Percentiles rank a stretch among this genome's conserved stretches.
Evolutionary conservation across 2,888 invertebrate genomes (phyloP).

Genomic region (Teleiodes luculella): DNA sequence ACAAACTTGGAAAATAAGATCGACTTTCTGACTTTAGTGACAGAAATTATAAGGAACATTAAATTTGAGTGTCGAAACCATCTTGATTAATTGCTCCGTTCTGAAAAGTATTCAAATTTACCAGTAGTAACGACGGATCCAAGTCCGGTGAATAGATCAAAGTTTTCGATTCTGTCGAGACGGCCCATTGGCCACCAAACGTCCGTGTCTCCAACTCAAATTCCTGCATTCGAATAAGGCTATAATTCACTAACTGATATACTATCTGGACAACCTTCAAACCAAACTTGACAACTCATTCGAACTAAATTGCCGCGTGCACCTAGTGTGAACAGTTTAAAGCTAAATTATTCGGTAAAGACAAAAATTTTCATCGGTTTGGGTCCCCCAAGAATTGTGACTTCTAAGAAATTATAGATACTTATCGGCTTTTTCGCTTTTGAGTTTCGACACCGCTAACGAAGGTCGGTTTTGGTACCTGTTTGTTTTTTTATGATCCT

Average conservation of each 20-base stretch:
- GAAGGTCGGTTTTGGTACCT: slow-evolving; percentile 62
- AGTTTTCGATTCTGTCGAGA: slow-evolving; percentile 44
- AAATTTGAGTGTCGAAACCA: background rate
- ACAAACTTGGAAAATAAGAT: background rate
- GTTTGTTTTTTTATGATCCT: slow-evolving; percentile 60
- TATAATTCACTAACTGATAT: slow-evolving; percentile 51
- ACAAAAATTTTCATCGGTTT: slow-evolving; percentile 55
- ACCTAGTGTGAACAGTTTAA: slow-evolving; percentile 66
- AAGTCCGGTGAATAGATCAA: slow-evolving; percentile 23
- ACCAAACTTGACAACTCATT: slow-evolving; percentile 66
- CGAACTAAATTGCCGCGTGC: slow-evolving; percentile 42
- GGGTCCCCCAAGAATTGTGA: slow-evolving; percentile 44
- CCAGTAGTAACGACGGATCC: slow-evolving; percentile 30
- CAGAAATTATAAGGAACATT: slow-evolving; percentile 3
- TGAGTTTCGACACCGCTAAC: slow-evolving; percentile 67
- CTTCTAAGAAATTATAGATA: slow-evolving; percentile 71
- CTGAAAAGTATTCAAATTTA: slow-evolving; percentile 2
- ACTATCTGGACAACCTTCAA: slow-evolving; percentile 49
- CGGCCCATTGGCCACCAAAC: slow-evolving; percentile 60
- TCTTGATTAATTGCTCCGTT: slow-evolving; percentile 13
- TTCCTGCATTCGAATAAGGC: slow-evolving; percentile 60
- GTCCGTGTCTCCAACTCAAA: slow-evolving; percentile 49
- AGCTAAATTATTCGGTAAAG: slow-evolving; percentile 60
- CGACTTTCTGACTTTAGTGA: background rate
- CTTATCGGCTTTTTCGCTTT: slow-evolving; percentile 62